These are phyloP conservation scores for Desoria tigrina DNA, from an alignment of 2,888 invertebrate genomes.

Conservation along the genomic window DNA sequence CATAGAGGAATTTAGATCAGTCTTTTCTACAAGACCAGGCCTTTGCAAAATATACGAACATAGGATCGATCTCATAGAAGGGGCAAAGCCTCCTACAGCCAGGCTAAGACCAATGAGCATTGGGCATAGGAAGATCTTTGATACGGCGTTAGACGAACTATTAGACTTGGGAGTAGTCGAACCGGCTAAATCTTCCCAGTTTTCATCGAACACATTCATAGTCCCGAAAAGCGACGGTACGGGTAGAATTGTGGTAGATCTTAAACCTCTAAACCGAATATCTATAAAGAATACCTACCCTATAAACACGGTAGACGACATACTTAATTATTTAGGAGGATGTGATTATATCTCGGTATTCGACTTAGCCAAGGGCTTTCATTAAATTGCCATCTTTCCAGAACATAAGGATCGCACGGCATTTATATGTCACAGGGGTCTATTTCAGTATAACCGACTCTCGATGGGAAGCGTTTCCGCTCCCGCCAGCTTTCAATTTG, in stretches of 20 bases:
- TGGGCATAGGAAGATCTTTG: background rate
- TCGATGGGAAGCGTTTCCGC: slow-evolving; percentile 55
- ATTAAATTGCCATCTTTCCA: background rate
- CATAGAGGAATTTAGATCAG: background rate
- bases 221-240: slow-evolving; percentile 4
- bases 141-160: slow-evolving; percentile 1
- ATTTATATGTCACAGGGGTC: slow-evolving; percentile 1
- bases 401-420: slow-evolving; percentile 10
- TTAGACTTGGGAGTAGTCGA: slow-evolving; percentile 4
- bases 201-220: background rate
- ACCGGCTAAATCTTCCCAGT: background rate
- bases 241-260: background rate
- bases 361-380: slow-evolving; percentile 8
- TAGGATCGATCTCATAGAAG: slow-evolving; percentile 9
- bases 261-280: slow-evolving; percentile 3
- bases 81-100: background rate
- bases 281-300: slow-evolving; percentile 9
- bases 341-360: background rate
- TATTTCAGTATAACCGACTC: slow-evolving; percentile 55
- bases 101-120: background rate
- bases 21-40: slow-evolving; percentile 18
- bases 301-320: slow-evolving; percentile 3
- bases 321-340: slow-evolving; percentile 4
- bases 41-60: slow-evolving; percentile 18
- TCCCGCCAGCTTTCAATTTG: slow-evolving; percentile 55